Percentiles rank a stretch among this genome's conserved stretches.
phyloP scores from a whole-genome alignment of 1,140 invertebrate species.

The Pomacea maculata region DNA sequence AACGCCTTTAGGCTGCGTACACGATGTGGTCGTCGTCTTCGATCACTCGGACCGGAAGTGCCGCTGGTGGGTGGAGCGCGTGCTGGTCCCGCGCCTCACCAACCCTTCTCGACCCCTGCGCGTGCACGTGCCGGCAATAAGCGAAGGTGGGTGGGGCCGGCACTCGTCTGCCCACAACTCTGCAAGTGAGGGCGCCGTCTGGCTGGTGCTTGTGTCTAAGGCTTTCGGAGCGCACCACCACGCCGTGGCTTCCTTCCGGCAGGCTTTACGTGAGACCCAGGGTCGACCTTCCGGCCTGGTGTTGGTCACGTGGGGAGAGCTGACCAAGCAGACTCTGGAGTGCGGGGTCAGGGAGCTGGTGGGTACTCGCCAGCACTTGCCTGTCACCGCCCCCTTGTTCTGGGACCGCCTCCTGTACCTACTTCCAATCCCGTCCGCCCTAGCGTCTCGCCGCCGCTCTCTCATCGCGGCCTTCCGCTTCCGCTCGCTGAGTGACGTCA shows the following conservation, averaged over 20 bases:
- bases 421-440: conserved; percentile 3
- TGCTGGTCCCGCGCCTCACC: conserved; percentile 13
- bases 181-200: conserved; percentile 8
- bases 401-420: conserved; percentile 24
- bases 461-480: conserved; percentile 16
- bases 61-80: conserved; percentile 24
- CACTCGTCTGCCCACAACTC: no score
- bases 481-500: conserved; percentile 18
- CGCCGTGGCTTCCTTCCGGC: not conserved
- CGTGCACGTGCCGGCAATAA: conserved; percentile 5
- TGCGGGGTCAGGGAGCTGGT: conserved; percentile 10
- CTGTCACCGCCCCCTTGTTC: conserved; percentile 12
- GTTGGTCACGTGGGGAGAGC: conserved; percentile 21
- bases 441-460: not conserved
- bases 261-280: conserved; percentile 10
- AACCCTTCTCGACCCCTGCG: not conserved
- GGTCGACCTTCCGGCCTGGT: conserved; percentile 4
- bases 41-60: conserved; percentile 21
- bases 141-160: no score
- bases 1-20: not conserved
- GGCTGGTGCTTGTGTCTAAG: conserved; percentile 14
- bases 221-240: conserved; percentile 20
- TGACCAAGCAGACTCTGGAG: conserved; percentile 26
- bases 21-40: conserved; percentile 13
- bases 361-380: not conserved